These are phyloP conservation scores for Xiphophorus hellerii DNA, from an alignment of 2,113 vertebrate genomes.

Conservation along the genomic window DNA sequence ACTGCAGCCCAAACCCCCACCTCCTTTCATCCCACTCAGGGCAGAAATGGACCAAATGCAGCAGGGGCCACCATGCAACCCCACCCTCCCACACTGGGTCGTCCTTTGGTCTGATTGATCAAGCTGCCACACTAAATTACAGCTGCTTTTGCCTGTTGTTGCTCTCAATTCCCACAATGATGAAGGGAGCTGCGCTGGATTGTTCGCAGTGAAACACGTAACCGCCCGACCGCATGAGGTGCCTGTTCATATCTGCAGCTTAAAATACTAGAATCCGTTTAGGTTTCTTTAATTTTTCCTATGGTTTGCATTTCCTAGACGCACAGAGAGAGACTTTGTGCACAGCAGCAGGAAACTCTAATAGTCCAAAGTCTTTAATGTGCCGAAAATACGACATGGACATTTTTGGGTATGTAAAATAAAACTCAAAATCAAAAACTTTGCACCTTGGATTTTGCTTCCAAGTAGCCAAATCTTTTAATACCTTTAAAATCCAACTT, in stretches of 20 bases:
- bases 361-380: not conserved
- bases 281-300: constrained; percentile 73
- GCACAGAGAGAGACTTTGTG: constrained; percentile 47
- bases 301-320: constrained; percentile 42
- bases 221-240: constrained; percentile 22
- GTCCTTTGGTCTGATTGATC: constrained; percentile 52
- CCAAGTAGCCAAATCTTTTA: not conserved
- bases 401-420: not conserved
- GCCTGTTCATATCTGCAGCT: constrained; percentile 77
- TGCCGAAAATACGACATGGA: not conserved
- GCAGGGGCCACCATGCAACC: constrained; percentile 56
- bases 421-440: not conserved
- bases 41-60: constrained; percentile 74
- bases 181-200: constrained; percentile 20
- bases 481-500: not conserved
- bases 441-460: not conserved
- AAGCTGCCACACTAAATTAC: constrained; percentile 52
- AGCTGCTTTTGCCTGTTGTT: constrained; percentile 31
- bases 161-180: constrained; percentile 35
- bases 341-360: constrained; percentile 26
- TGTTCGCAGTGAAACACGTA: constrained; percentile 32
- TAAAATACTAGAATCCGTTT: constrained; percentile 87
- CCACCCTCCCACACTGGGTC: constrained; percentile 52
- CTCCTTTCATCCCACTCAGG: constrained; percentile 63
- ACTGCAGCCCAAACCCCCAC: constrained; percentile 59